phyloP scores from a whole-genome alignment of 1,140 invertebrate species.

The Drosophila rufa region DNA sequence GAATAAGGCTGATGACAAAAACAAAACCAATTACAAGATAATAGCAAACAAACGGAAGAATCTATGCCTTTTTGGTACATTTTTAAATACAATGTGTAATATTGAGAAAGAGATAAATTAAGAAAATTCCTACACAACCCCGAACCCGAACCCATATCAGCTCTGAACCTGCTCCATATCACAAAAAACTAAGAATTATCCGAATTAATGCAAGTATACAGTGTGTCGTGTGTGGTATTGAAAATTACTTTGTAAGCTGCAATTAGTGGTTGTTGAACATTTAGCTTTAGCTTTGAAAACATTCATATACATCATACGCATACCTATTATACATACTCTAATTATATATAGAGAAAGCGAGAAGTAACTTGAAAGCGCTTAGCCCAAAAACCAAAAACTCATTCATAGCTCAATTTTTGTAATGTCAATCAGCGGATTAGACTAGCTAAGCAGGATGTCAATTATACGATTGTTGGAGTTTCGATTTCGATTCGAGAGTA shows the following conservation, averaged over 20 bases:
- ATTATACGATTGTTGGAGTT: conserved; percentile 62
- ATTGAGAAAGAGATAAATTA: conserved; percentile 22
- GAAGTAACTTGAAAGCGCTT: conserved; percentile 44
- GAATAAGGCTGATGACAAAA: conserved; percentile 67
- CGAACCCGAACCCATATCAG: conserved; percentile 64
- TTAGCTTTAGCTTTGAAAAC: conserved; percentile 77
- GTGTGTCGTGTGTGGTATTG: conserved; percentile 67
- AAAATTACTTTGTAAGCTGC: conserved; percentile 79
- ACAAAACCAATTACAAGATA: conserved; percentile 28
- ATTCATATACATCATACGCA: conserved; percentile 71
- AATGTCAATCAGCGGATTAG: conserved; percentile 57
- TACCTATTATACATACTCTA: conserved; percentile 25
- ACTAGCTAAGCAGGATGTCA: conserved; percentile 50
- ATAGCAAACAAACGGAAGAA: conserved; percentile 44
- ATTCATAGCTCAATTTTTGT: conserved; percentile 61
- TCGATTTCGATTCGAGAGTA: conserved; percentile 57
- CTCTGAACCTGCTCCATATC: conserved; percentile 59
- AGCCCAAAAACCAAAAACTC: conserved; percentile 39
- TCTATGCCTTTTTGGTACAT: conserved; percentile 72
- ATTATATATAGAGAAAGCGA: conserved; percentile 21
- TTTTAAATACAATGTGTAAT: conserved; percentile 53
- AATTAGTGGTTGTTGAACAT: conserved; percentile 83
- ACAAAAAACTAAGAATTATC: conserved; percentile 35
- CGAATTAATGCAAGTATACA: conserved; percentile 57
- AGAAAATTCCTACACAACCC: conserved; percentile 54